Base-by-base conservation (phyloP, 1,140 invertebrate species). In the Drosophila nigrodunni region DNA sequence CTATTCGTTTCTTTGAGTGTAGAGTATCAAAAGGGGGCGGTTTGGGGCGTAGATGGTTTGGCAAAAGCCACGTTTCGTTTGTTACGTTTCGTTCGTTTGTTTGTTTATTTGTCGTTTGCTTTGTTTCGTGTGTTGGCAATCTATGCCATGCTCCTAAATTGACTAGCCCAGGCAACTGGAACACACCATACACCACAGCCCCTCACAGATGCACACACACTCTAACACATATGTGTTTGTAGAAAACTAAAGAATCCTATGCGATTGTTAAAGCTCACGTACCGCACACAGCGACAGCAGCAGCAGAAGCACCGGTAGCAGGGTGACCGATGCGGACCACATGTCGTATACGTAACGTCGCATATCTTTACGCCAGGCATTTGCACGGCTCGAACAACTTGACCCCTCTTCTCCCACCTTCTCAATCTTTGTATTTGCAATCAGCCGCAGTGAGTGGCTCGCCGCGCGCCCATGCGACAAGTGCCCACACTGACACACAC, bases 71-170 rank as follows among this genome's bases (percentile, higher is more conserved):
- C 79, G 79, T 87, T 87, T 87, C 75, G 80, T 81, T 82, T 78
- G 68, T 64, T 60, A 54, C 70, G 55, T 70, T 74, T 50, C 21
- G 57, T 74, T 66, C 35, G 68, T 83, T 82, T 81, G 77, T 85
- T 88, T 87, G 83, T 87, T 88, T 87, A 88, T 87, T 87, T 89
- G 85, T 89, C 83, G 82, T 88, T 88, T 88, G 83, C 83, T 88
- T 87, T 87, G 83, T 87, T 87, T 81, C 83, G 83, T 88, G 80
- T 81, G 57, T 68, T 88, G 83, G 83, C 83, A 87, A 87, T 87
- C 83, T 87, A 88, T 87, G 83, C 83, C 67, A 87, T 61, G 85
- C 77, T 86, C 73, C 83, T 87, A 87, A 87, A 88, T 87, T 87
- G 83, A 87, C 83, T 80, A 50, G 43, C 80, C 83, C 83, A 74